Evolutionary conservation across 2,797 vertebrate genomes (phyloP).

Genomic region (Ispidina lecontei): DNA sequence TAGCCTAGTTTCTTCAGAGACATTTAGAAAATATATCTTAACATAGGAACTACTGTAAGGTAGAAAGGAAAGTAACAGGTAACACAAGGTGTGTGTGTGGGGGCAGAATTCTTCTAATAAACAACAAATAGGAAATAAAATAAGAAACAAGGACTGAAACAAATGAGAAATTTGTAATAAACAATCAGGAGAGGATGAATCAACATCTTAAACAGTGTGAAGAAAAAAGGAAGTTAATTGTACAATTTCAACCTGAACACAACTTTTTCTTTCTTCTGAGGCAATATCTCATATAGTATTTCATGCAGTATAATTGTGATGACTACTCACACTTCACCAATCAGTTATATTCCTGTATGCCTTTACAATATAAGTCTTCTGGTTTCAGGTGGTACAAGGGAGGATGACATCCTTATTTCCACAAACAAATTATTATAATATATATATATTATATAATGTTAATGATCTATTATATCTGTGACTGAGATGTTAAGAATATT

Average conservation of each 20-base stretch:
- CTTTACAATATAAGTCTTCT: background rate
- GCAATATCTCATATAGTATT: background rate
- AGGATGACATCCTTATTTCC: background rate
- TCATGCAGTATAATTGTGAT: background rate
- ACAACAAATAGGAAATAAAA: background rate
- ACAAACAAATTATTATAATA: background rate
- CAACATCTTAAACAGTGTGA: background rate
- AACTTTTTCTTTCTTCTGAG: background rate
- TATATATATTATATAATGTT: background rate
- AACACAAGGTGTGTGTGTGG: background rate
- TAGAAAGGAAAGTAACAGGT: background rate
- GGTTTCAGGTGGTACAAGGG: background rate
- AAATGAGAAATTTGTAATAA: background rate
- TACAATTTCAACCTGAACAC: background rate
- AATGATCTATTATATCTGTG: background rate
- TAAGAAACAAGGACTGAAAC: background rate
- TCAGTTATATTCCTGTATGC: accelerated
- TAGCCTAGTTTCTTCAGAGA: background rate
- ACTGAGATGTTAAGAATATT: background rate
- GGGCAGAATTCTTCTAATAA: background rate
- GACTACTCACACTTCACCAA: background rate
- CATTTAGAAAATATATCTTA: constrained; percentile 10
- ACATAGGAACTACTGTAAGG: background rate
- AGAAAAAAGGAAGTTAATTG: background rate
- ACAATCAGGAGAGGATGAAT: background rate